Base-by-base conservation (phyloP, 2,113 vertebrate species). In the Halcyon malimbica region DNA sequence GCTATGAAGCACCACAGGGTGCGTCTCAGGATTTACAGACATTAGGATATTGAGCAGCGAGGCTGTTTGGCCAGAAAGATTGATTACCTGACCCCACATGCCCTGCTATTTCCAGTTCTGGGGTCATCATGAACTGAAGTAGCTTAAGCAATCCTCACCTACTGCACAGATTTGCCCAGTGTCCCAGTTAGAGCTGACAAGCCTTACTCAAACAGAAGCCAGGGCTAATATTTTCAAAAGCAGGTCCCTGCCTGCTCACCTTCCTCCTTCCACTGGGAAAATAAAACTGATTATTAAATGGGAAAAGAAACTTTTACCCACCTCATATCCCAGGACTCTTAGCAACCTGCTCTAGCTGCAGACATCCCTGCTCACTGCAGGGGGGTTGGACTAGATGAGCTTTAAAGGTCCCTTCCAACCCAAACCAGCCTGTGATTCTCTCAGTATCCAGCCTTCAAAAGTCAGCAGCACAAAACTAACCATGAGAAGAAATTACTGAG, bases 391-490 rank as follows among this genome's bases (percentile, higher is more conserved):
- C 15, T 8, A 14, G 37, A 25, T 26, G 10, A 48, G 33, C 35
- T 53, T 13, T 23, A 25, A 74, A 75, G 13, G 26, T 54, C 28
- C 6, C 10, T 69, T 82, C 74, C 56, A 26, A 35, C 4, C 31
- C 60, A 67, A 60, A 20, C 17, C 29, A 26, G 18, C 5, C 44
- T 19, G 1, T 25, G n/a, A 54, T 10, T 74, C 31, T 62, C 20
- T 62, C 69, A 65, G 33, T 25, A 71, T 11, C 63, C 62, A 74
- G 54, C n/a, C 63, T 35, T 48, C 31, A 56, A 85, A 56, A 85
- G 29, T 41, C 56, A 87, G 42, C 75, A 83, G n/a, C 28, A 44
- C 16, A 83, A 88, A 94, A 86, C n/a, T 28, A 77, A 91, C 93
- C 46, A 77, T 1, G 5, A 77, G 44, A 60, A 64, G 42, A 85